phyloP scores from a whole-genome alignment of 2,888 invertebrate species.

The Platypus cylindrus region DNA sequence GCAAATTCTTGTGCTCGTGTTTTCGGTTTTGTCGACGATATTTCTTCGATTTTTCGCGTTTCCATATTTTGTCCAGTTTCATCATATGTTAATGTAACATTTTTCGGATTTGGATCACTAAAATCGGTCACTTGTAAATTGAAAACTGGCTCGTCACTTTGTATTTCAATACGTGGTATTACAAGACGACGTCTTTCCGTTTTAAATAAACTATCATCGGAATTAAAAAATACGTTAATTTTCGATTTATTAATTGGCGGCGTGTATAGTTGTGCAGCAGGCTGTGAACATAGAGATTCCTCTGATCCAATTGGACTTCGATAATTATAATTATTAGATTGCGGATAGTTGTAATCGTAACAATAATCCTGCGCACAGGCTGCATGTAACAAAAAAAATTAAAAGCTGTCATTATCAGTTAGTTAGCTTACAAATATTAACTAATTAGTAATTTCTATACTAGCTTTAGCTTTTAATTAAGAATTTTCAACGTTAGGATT shows the following conservation, averaged over 20 bases:
- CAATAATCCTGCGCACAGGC: conserved; percentile 28
- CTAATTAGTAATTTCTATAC: too few relatives aligned
- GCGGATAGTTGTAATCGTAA: conserved; percentile 22
- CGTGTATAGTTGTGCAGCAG: conserved; percentile 27
- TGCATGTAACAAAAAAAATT: conserved; percentile 29
- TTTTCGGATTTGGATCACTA: conserved; percentile 32
- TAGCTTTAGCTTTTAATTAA: too few relatives aligned
- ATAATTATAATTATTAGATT: conserved; percentile 16
- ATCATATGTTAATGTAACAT: conserved; percentile 35
- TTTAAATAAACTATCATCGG: conserved; percentile 34
- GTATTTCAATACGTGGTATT: conserved; percentile 33
- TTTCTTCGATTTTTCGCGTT: conserved; percentile 20
- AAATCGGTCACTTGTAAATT: conserved; percentile 34
- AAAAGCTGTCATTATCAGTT: conserved; percentile 12
- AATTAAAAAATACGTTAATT: conserved; percentile 33
- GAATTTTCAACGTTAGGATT: too few relatives aligned
- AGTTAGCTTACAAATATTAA: too few relatives aligned
- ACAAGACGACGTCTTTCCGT: conserved; percentile 28
- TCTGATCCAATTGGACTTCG: conserved; percentile 23
- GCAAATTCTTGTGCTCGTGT: conserved; percentile 24
- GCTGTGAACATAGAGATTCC: conserved; percentile 28
- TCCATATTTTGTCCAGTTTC: conserved; percentile 28
- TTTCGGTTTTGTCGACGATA: conserved; percentile 16
- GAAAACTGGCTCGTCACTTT: conserved; percentile 29
- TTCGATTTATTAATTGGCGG: conserved; percentile 31